Evolutionary conservation across 2,113 vertebrate species (phyloP).

Genomic region (Hystrix brachyura): DNA sequence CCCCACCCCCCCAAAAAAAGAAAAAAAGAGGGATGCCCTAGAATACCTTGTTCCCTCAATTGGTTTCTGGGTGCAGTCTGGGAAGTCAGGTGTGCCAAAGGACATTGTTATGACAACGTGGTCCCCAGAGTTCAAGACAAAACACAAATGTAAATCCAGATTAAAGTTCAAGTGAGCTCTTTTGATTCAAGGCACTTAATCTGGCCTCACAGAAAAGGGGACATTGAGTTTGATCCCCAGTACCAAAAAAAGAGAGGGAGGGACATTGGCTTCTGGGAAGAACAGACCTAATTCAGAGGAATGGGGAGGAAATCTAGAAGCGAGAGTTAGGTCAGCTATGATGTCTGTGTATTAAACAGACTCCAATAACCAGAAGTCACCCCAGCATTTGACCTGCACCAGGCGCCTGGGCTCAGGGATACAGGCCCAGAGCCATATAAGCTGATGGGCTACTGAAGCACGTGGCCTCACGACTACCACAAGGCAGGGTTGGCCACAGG

Average conservation of each 20-base stretch:
- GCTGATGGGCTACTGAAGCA: neutral
- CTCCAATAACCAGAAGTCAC: neutral
- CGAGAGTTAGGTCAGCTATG: neutral
- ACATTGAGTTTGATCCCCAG: neutral
- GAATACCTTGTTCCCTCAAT: neutral
- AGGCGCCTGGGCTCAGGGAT: neutral
- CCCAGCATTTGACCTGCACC: neutral
- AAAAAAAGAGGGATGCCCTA: neutral
- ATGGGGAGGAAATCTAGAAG: neutral
- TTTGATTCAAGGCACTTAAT: conserved; percentile 19
- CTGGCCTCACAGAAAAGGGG: neutral
- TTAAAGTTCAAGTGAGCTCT: neutral
- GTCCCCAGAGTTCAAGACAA: neutral
- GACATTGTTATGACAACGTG: neutral
- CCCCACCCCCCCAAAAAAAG: no score
- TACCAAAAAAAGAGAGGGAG: neutral
- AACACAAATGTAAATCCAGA: neutral
- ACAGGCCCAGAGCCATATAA: neutral
- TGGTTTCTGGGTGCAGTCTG: neutral
- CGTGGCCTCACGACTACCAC: neutral
- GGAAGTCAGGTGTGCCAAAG: neutral
- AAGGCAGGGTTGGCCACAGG: neutral
- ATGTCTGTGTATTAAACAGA: neutral
- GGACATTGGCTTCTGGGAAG: neutral
- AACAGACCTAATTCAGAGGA: neutral